Conservation (phyloP, 1,140 invertebrate species). For the Acyrthosiphon pisum region DNA sequence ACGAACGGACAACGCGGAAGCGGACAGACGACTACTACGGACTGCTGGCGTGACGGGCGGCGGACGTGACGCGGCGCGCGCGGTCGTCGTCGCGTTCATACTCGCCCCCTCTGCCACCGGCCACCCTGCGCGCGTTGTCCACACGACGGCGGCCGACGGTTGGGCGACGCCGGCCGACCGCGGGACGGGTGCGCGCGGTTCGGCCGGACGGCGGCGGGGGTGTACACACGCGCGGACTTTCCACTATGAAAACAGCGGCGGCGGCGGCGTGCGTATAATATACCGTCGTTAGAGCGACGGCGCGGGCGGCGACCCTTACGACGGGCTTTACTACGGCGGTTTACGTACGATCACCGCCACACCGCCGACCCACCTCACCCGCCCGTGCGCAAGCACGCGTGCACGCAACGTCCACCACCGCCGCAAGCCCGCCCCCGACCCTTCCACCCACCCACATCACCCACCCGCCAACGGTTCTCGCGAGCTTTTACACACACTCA, state of each 20-base stretch:
- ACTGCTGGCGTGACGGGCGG: background rate
- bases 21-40: background rate
- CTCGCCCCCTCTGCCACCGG: background rate
- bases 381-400: background rate
- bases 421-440: background rate
- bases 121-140: background rate
- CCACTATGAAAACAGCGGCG: constrained; percentile 13
- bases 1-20: background rate
- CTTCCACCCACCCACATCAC: background rate
- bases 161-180: background rate
- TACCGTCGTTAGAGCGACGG: background rate
- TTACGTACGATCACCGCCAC: background rate
- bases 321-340: background rate
- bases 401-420: constrained; percentile 13
- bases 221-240: constrained; percentile 9
- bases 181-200: background rate
- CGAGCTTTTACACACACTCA: background rate
- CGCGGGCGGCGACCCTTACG: background rate
- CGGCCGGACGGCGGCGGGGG: background rate
- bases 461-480: background rate
- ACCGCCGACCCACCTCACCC: background rate
- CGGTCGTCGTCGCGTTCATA: background rate
- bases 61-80: background rate
- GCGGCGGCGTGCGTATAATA: constrained; percentile 16
- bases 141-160: background rate